Base-by-base conservation (phyloP, 2,888 invertebrate genomes). In the Tiliacea aurago region DNA sequence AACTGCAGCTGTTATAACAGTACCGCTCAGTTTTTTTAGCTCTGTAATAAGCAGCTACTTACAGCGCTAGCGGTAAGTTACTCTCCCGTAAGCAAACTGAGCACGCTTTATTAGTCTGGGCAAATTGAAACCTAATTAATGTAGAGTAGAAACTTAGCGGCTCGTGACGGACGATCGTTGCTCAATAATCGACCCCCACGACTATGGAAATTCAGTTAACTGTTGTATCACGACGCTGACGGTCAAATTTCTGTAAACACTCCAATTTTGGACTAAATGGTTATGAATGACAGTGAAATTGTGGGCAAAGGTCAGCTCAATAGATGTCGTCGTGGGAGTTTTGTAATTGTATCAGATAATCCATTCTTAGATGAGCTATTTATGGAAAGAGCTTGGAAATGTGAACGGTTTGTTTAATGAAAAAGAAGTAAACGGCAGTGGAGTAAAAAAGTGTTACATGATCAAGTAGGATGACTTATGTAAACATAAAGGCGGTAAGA, bases 131-230 rank as follows among this genome's bases (percentile, higher is more conserved):
- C 86, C 81, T 86, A 89, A 90, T 90, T 88, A 89, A 85, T 86
- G 84, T 80, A 79, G 83, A 89, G 84, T 85, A 79, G 86, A 87
- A 89, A 88, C 88, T 88, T 86, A 87, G 86, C 85, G 84, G 85
- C 83, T 90, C 90, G 90, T 91, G 91, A 90, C 90, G 85, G 87
- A 71, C 84, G 85, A 85, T 83, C 84, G 88, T 88, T 90, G 87
- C 89, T 87, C 89, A 91, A 90, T 89, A 88, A 90, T 85, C 88
- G 89, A 90, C 88, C 88, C 88, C 91, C 92, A 92, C 93, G 93
- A 92, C 90, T 93, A 92, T 93, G 91, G 91, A 92, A 93, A 93
- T 93, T 85, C 78, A 89, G 87, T 90, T 92, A 92, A 91, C 89
- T 89, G 88, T 90, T 85, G 85, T 89, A 89, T 92, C 93, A 93